phyloP scores from a whole-genome alignment of 2,113 vertebrate species.

The Pseudorectes ferrugineus region DNA sequence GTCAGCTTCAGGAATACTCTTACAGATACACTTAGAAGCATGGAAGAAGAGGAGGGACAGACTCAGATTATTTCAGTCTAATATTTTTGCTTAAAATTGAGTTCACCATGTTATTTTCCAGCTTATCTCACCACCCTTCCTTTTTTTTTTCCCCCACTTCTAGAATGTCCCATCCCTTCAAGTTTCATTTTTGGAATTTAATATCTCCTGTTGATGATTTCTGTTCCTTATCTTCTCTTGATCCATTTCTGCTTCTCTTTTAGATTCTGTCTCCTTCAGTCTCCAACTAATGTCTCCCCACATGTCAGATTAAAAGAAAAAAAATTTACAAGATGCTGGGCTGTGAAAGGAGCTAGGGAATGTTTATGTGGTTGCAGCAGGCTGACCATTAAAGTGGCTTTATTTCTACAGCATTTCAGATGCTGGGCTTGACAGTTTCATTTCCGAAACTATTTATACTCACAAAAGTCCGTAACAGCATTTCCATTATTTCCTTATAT shows the following conservation, averaged over 20 bases:
- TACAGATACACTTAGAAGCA: background rate
- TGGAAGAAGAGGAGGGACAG: background rate
- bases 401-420: constrained; percentile 52
- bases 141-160: background rate
- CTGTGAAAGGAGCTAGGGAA: constrained; percentile 1
- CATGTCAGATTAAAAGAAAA: constrained; percentile 2
- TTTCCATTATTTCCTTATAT: constrained; percentile 65
- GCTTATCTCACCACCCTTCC: background rate
- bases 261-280: background rate
- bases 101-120: background rate
- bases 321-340: background rate
- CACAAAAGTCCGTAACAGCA: constrained; percentile 63
- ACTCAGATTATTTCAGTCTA: background rate
- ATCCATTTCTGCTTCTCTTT: background rate
- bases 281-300: background rate
- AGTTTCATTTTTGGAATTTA: constrained; percentile 20
- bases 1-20: background rate
- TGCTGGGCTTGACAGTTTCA: constrained; percentile 62
- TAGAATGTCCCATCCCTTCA: background rate
- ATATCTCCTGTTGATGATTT: constrained; percentile 7
- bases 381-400: constrained; percentile 60
- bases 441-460: constrained; percentile 72
- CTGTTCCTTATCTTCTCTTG: constrained; percentile 15
- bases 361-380: background rate
- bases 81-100: background rate